phyloP scores from a whole-genome alignment of 2,113 vertebrate genomes.

The Butorides virescens region DNA sequence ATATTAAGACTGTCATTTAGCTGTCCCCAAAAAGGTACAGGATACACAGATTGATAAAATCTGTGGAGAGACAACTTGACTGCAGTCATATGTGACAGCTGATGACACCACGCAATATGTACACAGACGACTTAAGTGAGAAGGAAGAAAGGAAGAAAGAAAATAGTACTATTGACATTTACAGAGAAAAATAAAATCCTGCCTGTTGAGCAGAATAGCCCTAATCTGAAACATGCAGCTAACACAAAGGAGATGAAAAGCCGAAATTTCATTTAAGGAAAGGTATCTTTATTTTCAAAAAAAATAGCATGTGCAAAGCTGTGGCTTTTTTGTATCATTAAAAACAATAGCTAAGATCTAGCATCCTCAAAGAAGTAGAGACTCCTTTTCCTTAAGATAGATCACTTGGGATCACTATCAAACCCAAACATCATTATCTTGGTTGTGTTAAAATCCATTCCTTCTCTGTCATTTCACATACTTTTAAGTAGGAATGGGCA shows the following conservation, averaged over 20 bases:
- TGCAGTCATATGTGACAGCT: background rate
- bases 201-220: background rate
- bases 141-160: background rate
- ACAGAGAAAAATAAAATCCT: background rate
- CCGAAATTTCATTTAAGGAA: background rate
- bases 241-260: background rate
- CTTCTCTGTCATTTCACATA: background rate
- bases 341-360: background rate
- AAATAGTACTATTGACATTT: background rate
- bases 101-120: background rate
- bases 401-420: background rate
- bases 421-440: background rate
- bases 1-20: background rate
- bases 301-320: background rate
- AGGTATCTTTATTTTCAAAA: slow-evolving; percentile 28
- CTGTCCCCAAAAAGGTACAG: background rate
- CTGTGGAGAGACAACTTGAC: background rate
- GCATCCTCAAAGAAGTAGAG: background rate
- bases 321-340: background rate
- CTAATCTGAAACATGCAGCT: background rate
- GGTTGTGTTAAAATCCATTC: background rate
- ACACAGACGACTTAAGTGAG: background rate
- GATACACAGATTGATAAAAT: background rate
- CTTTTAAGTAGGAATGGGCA: background rate
- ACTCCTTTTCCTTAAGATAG: background rate